Evolutionary conservation across 2,888 invertebrate genomes (phyloP).

Genomic region (Stegophylla sp.): DNA sequence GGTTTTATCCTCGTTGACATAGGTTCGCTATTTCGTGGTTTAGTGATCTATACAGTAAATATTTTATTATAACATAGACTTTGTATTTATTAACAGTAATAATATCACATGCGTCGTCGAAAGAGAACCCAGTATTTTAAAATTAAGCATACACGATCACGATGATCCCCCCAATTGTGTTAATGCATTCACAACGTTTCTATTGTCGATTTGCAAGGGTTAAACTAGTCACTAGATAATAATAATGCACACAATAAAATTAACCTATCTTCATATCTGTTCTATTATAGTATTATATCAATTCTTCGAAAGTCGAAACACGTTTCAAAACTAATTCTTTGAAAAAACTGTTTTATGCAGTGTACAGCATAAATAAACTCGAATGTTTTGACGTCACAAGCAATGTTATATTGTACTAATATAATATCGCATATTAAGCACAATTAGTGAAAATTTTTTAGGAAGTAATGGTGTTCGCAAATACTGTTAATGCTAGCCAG

Average conservation of each 20-base stretch:
- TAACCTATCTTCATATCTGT: not conserved
- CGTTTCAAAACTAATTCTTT: not conserved
- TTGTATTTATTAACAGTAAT: too few species aligned
- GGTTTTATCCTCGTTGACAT: too few species aligned
- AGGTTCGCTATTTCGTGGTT: too few species aligned
- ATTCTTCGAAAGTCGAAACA: constrained; percentile 21
- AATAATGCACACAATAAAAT: not conserved
- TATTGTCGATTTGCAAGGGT: not conserved
- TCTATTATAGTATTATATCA: too few species aligned
- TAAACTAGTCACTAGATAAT: constrained; percentile 7
- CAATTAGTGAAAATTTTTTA: not conserved
- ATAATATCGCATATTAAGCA: too few species aligned
- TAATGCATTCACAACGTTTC: not conserved
- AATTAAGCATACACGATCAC: not conserved
- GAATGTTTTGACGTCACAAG: constrained; percentile 25
- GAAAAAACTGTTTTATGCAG: not conserved
- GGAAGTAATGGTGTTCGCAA: not conserved
- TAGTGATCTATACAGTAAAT: too few species aligned
- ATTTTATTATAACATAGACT: too few species aligned
- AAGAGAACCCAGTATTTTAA: not conserved
- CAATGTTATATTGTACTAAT: not conserved
- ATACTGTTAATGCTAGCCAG: not conserved
- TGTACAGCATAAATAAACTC: not conserved
- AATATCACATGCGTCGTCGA: not conserved
- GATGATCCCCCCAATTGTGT: constrained; percentile 14